Base-by-base conservation (phyloP, 2,888 invertebrate species). In the Cecidostiba fungosa region DNA sequence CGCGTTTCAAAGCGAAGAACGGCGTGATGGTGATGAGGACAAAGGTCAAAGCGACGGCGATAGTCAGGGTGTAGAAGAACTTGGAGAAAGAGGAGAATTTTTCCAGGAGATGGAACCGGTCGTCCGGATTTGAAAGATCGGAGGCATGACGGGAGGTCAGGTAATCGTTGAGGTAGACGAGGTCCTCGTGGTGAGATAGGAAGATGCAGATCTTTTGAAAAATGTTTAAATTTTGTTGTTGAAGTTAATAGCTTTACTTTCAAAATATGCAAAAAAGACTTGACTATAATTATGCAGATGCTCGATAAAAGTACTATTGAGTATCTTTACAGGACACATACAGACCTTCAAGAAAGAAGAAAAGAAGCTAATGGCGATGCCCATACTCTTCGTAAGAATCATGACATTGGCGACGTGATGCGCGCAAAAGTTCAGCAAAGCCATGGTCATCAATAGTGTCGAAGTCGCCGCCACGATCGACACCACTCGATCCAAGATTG, bases 311-410 rank as follows among this genome's bases (percentile, higher is more conserved):
- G 43, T 12, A 43, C 1, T 43, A 12, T 43, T 10, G 43, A 43
- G 12, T 0, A 43, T 43, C 10, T 0, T 43, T 10, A 43, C 14
- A 10, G n/a, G n/a, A 66, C 26, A 66, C 26, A n/a, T 66, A 66
- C n/a, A 39, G 8, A 70, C 70, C 70, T 70, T 70, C n/a, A 70
- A n/a, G 10, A 70, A n/a, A 6, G 70, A 36, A 19, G 70, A 70
- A n/a, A 36, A 59, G 59, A 54, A 85, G 54, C 87, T 88, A 47
- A 86, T 87, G 83, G 85, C 81, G 6, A 87, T 77, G 3, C 88
- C 86, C n/a, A 88, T 82, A 70, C 88, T 82, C 77, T 84, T 88
- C 8, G 87, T 88, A 1, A 89, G 81, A n/a, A 87, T 32, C 70
- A 85, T 84, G 23, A 89, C 85, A 78, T 88, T 87, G 36, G 77